Evolutionary conservation across 2,888 invertebrate species (phyloP).

Genomic region (Drosophila austrosaltans): DNA sequence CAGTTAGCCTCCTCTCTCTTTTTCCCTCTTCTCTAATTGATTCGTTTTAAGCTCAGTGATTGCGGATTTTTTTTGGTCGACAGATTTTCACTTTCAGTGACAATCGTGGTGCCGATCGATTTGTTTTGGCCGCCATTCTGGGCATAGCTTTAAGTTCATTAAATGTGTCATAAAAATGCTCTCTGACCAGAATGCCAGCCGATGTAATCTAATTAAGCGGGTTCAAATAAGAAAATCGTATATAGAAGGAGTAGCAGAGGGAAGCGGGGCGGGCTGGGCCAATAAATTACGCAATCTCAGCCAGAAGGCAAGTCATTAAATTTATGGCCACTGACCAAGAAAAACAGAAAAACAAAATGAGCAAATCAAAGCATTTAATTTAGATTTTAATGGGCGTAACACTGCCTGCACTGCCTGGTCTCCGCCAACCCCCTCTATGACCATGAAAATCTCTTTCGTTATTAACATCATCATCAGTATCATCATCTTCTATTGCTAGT

Average conservation of each 20-base stretch:
- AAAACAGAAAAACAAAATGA: slow-evolving; percentile 52
- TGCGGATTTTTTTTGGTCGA: slow-evolving; percentile 49
- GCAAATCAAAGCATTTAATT: slow-evolving; percentile 68
- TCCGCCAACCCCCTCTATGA: neutral
- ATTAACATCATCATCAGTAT: neutral
- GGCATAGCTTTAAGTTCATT: slow-evolving; percentile 46
- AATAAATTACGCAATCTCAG: slow-evolving; percentile 74
- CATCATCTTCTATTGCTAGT: slow-evolving; percentile 24
- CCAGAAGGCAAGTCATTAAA: slow-evolving; percentile 67
- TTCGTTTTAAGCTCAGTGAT: slow-evolving; percentile 51
- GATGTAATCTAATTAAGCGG: slow-evolving; percentile 69
- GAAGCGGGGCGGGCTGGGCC: neutral
- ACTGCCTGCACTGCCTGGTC: slow-evolving; percentile 1
- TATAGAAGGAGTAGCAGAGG: neutral
- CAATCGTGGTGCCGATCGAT: slow-evolving; percentile 35
- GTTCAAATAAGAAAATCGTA: slow-evolving; percentile 11
- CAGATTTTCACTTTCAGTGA: slow-evolving; percentile 4
- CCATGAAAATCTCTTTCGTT: neutral
- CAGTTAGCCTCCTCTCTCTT: neutral
- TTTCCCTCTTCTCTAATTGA: slow-evolving; percentile 51
- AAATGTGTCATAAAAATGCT: slow-evolving; percentile 49
- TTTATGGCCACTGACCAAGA: slow-evolving; percentile 61
- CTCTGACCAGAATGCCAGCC: slow-evolving; percentile 3
- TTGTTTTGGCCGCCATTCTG: slow-evolving; percentile 8
- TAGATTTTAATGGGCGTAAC: slow-evolving; percentile 58